Evolutionary conservation across 2,113 vertebrate species (phyloP), one percentile per base, ranked within the genome.

Genomic region (Cyanoramphus novaezelandiae): DNA sequence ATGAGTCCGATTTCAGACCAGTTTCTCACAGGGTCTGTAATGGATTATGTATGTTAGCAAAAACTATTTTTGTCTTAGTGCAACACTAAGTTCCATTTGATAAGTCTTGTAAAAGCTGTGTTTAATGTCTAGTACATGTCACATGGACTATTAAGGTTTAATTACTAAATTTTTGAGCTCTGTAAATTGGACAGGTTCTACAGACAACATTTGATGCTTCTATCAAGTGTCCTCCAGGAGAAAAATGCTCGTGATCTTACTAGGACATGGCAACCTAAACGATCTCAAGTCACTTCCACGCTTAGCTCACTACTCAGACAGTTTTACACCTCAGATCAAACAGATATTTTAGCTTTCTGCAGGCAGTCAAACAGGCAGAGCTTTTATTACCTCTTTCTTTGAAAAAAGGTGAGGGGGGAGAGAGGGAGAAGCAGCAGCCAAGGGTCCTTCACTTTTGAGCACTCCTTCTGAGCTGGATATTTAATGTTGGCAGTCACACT

Each of bases 401-500:
- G 74, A 53, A 47, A 49, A 71, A 37, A 37, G 6, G 41, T 13
- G 14, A 4, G 43, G 43, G 14, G 21, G 41, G 37, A 24, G 63
- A 50, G 72, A 69, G 50, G 20, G 20, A 72, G 37, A 80, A 68
- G 49, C 57, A 78, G 68, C 46, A 92, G 91, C 63, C 92, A 90
- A 93, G 75, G 71, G 53, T 86, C 88, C 75, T 94, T 82, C 63
- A 43, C 81, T 93, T 95, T 87, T 82, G 95, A 87, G 80, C 55
- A 53, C 46, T 72, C 47, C 87, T 94, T 80, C 77, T 3, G 20
- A 96, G 91, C 39, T 88, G 82, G 92, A 24, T 95, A 92, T 86
- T 95, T 92, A 90, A 95, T 82, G 70, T 59, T 96, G 82, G 90
- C 80, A 95, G 81, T 92, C 72, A 86, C 62, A 84, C 41, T 82